Evolutionary conservation across 1,140 invertebrate genomes (phyloP).

Genomic region (Drosophila tropicalis): DNA sequence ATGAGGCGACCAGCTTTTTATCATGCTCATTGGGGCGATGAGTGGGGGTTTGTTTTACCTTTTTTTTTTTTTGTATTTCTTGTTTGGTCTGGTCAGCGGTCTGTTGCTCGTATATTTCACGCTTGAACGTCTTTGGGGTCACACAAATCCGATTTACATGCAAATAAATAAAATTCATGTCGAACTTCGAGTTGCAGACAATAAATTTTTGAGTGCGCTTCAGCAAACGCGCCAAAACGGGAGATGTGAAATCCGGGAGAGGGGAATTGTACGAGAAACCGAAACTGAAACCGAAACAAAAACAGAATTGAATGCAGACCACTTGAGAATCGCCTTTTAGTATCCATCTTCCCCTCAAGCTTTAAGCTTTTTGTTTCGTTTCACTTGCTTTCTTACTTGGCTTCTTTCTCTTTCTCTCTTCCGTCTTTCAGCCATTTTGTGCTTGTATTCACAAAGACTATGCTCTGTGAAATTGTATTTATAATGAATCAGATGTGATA

Average conservation of each 20-base stretch:
- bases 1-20: slow-evolving; percentile 22
- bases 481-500: slow-evolving; percentile 77
- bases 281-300: slow-evolving; percentile 25
- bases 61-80: slow-evolving; percentile 44
- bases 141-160: slow-evolving; percentile 82
- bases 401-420: neutral
- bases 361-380: slow-evolving; percentile 14
- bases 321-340: slow-evolving; percentile 47
- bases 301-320: slow-evolving; percentile 39
- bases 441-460: slow-evolving; percentile 33
- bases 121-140: slow-evolving; percentile 77
- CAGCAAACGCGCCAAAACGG: slow-evolving; percentile 37
- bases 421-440: slow-evolving; percentile 15
- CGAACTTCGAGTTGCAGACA: slow-evolving; percentile 78
- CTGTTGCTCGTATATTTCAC: slow-evolving; percentile 74
- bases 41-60: slow-evolving; percentile 51
- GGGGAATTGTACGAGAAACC: slow-evolving; percentile 23
- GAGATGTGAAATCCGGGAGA: neutral
- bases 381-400: slow-evolving; percentile 15
- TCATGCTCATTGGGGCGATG: slow-evolving; percentile 52
- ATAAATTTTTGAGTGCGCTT: slow-evolving; percentile 81
- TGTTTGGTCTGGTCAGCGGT: slow-evolving; percentile 40
- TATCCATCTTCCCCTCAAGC: neutral
- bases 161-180: slow-evolving; percentile 82
- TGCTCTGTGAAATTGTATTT: slow-evolving; percentile 76